Base-by-base conservation (phyloP, 2,888 invertebrate genomes). In the Ophonus ardosiacus region DNA sequence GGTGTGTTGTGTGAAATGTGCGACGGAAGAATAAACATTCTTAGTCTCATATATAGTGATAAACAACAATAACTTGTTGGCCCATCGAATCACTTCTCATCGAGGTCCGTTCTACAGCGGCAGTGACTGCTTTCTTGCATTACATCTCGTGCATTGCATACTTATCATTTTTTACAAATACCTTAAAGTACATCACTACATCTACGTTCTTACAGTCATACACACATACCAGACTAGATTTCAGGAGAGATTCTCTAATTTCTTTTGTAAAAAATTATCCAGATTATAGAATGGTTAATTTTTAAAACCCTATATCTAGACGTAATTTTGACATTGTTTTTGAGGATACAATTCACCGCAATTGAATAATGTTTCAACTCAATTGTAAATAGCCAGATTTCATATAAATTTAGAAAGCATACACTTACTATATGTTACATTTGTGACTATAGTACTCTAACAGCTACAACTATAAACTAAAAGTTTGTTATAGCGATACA, bases 401-500 rank as follows among this genome's bases (percentile, higher is more conserved):
- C 84, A 84, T 79, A 84, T 79, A 84, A 65, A 79, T 79, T 84
- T 78, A 76, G 76, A 84, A 84, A 84, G 84, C 84, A 79, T 84
- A 84, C 84, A 84, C 84, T 56, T 78, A 84, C 65, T 84, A 79
- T 84, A 79, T 84, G 68, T 84, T 79, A 84, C 79, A 79, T 84
- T 61, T 78, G 63, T 65, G 56, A 63, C 84, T 84, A 84, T 65
- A 65, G 15, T 74, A 74, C 79, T 84, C 79, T 84, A 71, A 38
- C 21, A 31, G 65, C 84, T 84, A 78, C 18, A 1, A 78, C 56
- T 59, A 74, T 61, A 83, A 79, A 79, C 84, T 84, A 79, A 65
- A 84, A 65, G 40, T 78, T 51, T 84, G 84, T 78, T 78, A 83
- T 83, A 78, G 82, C 71, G 79, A 84, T 87, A 86, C 86, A 86